phyloP scores from a whole-genome alignment of 2,888 invertebrate species.

The Fabriciana adippe region DNA sequence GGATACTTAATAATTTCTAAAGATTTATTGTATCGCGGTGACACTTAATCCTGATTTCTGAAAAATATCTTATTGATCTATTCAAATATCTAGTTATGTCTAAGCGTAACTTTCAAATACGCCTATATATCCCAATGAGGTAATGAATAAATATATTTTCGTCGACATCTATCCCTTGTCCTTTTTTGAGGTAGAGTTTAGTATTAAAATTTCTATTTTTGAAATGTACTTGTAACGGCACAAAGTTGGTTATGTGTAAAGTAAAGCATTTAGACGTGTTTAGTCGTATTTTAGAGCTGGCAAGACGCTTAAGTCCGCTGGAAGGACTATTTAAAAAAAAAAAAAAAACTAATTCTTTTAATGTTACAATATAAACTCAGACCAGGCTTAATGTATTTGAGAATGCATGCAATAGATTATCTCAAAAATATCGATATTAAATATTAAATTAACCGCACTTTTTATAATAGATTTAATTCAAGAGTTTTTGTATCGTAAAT shows the following conservation, averaged over 20 bases:
- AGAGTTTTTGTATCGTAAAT: conserved; percentile 14
- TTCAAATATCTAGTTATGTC: neutral
- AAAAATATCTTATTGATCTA: neutral
- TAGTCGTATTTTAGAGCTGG: neutral
- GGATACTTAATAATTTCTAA: neutral
- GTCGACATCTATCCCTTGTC: conserved; percentile 43
- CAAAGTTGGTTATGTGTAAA: conserved; percentile 16
- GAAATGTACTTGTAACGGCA: conserved; percentile 34
- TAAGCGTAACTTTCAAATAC: neutral
- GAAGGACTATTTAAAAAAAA: conserved; percentile 15
- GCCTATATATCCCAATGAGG: no score
- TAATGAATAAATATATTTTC: conserved; percentile 50
- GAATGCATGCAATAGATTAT: conserved; percentile 13
- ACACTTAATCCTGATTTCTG: neutral
- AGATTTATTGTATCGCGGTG: no score
- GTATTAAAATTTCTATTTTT: conserved; percentile 31
- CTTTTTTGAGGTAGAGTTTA: conserved; percentile 26
- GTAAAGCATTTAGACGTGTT: neutral
- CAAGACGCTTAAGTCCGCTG: conserved; percentile 14
- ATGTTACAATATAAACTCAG: neutral
- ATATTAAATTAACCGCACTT: conserved; percentile 2
- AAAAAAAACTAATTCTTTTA: neutral
- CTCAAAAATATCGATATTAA: conserved; percentile 10
- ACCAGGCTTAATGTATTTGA: conserved; percentile 8
- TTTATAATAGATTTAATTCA: conserved; percentile 4